A percentile compares a stretch with the other conserved stretches of the same genome.
These are phyloP conservation scores for Echinops telfairi DNA, from an alignment of 2,113 vertebrate species.

Conservation along the genomic window DNA sequence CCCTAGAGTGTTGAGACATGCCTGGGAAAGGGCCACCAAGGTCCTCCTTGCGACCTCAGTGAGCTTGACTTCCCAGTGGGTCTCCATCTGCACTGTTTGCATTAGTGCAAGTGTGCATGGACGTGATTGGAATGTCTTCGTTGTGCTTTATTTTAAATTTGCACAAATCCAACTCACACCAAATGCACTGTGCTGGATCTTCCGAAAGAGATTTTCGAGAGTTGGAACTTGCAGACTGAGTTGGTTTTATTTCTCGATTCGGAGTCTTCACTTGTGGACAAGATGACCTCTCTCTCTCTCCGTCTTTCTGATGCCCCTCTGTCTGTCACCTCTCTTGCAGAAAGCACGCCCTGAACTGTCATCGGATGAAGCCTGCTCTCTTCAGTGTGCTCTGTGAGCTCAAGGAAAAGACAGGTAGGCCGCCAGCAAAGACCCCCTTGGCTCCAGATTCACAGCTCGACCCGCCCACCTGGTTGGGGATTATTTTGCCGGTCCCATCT, in stretches of 20 bases:
- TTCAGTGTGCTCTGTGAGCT: conserved; percentile 97
- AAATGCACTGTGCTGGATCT: neutral
- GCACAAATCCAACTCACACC: neutral
- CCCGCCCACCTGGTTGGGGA: fast-evolving
- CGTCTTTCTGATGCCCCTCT: neutral
- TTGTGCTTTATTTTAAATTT: neutral
- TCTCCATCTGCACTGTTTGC: neutral
- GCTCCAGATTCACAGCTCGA: neutral
- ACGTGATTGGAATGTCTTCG: neutral
- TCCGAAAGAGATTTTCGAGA: neutral
- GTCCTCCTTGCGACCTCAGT: neutral
- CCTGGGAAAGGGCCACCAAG: neutral
- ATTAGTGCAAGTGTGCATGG: neutral
- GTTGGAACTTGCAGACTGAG: neutral
- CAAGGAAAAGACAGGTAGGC: conserved; percentile 95
- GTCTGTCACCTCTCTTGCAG: conserved; percentile 81
- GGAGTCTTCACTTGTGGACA: neutral
- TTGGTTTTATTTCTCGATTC: neutral
- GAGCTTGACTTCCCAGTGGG: neutral
- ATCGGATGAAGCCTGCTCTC: conserved; percentile 95
- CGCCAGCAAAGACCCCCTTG: neutral
- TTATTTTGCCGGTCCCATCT: fast-evolving
- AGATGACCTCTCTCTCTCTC: neutral
- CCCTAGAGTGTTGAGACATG: neutral
- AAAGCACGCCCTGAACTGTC: conserved; percentile 95